A percentile compares a stretch with the other conserved stretches of the same genome.
These are phyloP conservation scores for Argentina silus DNA, from an alignment of 2,797 vertebrate species.

Conservation along the genomic window DNA sequence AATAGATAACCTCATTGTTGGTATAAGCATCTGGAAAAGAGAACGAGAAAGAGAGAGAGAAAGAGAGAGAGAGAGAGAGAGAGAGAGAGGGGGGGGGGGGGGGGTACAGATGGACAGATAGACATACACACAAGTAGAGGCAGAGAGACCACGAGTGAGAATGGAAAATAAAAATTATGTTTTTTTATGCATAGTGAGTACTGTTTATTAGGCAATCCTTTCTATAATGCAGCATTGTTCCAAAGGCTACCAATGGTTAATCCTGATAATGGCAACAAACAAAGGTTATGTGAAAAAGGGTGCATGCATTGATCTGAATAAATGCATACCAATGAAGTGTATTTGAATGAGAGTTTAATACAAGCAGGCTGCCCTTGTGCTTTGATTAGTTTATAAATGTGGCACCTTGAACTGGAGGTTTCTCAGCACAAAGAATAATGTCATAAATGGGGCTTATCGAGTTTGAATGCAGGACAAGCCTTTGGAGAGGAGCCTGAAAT, in stretches of 20 bases:
- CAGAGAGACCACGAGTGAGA: neutral
- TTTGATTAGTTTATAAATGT: conserved; percentile 22
- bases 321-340: conserved; percentile 30
- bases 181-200: neutral
- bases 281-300: conserved; percentile 23
- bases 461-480: conserved; percentile 16
- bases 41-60: neutral
- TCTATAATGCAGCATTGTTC: neutral
- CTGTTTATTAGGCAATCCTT: neutral
- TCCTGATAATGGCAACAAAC: conserved; percentile 17
- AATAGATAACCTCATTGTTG: conserved; percentile 95
- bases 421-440: conserved; percentile 19
- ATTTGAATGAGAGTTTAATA: conserved; percentile 34
- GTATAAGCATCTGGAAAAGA: conserved; percentile 85
- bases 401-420: conserved; percentile 16
- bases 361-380: conserved; percentile 7
- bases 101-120: neutral
- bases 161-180: neutral
- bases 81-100: neutral
- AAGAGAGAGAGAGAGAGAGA: neutral
- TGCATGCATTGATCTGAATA: conserved; percentile 21
- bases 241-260: conserved; percentile 6
- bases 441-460: conserved; percentile 1
- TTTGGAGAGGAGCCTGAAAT: conserved; percentile 13
- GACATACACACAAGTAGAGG: neutral